phyloP scores from a whole-genome alignment of 2,113 vertebrate species.

The Propithecus coquereli region DNA sequence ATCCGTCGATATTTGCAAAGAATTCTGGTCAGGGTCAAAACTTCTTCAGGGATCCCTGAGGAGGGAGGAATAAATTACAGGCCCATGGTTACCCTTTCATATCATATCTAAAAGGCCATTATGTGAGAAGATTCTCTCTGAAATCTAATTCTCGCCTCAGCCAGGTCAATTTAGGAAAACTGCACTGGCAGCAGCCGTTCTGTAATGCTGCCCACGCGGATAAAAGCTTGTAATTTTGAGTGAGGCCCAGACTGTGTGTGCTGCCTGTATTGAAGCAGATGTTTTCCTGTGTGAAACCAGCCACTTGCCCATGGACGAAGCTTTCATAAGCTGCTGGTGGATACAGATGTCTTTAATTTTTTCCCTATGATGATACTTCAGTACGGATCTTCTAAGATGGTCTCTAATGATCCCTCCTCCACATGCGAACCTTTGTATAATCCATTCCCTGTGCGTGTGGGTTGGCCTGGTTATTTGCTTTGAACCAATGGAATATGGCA shows the following conservation, averaged over 20 bases:
- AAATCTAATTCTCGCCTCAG: slow-evolving; percentile 57
- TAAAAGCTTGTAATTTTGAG: slow-evolving; percentile 46
- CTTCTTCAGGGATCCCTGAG: slow-evolving; percentile 29
- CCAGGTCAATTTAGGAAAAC: slow-evolving; percentile 60
- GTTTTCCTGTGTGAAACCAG: slow-evolving; percentile 7
- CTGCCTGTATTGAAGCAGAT: slow-evolving; percentile 29
- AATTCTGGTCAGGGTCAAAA: slow-evolving; percentile 61
- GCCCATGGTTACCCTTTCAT: slow-evolving; percentile 43
- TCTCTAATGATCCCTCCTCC: not conserved
- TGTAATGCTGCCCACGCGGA: slow-evolving; percentile 23
- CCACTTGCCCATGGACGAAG: not conserved
- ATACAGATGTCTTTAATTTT: not conserved
- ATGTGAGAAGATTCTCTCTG: slow-evolving; percentile 45
- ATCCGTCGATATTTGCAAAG: slow-evolving; percentile 57
- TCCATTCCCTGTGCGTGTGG: not conserved
- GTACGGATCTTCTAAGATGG: not conserved
- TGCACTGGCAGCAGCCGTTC: slow-evolving; percentile 3
- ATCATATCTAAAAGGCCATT: slow-evolving; percentile 53
- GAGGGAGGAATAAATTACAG: slow-evolving; percentile 62
- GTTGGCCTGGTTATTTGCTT: not conserved
- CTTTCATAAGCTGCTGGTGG: not conserved
- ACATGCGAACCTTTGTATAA: no score
- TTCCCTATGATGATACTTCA: not conserved
- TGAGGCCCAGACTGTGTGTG: not conserved
- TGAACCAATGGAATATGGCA: not conserved